These are phyloP conservation scores for Myrmecobius fasciatus DNA, from an alignment of 2,113 vertebrate genomes.

Conservation along the genomic window DNA sequence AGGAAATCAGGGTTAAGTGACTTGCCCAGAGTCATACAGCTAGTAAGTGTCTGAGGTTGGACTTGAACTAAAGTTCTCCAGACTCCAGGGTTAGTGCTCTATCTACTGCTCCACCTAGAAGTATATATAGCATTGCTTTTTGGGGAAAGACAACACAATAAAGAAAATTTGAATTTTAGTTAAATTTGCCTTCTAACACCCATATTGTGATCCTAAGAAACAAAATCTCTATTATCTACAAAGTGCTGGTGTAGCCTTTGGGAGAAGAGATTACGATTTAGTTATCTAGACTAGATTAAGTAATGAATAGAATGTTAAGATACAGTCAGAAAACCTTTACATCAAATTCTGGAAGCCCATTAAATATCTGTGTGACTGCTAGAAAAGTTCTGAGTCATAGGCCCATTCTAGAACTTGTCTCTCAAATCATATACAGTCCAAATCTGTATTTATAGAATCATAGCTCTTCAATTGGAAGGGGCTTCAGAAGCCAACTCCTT, in stretches of 20 bases:
- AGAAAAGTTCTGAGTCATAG: neutral
- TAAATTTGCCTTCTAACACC: neutral
- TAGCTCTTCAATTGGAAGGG: neutral
- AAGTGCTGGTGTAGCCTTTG: neutral
- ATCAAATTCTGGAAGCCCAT: neutral
- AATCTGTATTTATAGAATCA: neutral
- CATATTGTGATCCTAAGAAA: neutral
- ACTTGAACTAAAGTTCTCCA: neutral
- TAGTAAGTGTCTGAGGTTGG: neutral
- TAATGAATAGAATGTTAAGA: neutral
- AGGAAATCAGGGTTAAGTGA: neutral
- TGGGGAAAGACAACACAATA: neutral
- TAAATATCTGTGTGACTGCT: neutral
- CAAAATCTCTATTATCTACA: neutral
- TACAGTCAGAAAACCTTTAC: neutral
- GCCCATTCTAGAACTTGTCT: neutral
- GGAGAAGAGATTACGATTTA: neutral
- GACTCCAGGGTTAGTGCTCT: neutral
- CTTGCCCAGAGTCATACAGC: neutral
- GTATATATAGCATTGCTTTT: neutral
- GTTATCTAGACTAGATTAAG: neutral
- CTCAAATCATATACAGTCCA: neutral
- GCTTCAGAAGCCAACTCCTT: neutral
- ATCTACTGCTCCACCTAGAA: neutral
- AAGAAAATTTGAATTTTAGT: neutral